Percentiles rank a stretch among this genome's conserved stretches.
Conservation (phyloP, 2,888 invertebrate species). For the Rhagium mordax region DNA sequence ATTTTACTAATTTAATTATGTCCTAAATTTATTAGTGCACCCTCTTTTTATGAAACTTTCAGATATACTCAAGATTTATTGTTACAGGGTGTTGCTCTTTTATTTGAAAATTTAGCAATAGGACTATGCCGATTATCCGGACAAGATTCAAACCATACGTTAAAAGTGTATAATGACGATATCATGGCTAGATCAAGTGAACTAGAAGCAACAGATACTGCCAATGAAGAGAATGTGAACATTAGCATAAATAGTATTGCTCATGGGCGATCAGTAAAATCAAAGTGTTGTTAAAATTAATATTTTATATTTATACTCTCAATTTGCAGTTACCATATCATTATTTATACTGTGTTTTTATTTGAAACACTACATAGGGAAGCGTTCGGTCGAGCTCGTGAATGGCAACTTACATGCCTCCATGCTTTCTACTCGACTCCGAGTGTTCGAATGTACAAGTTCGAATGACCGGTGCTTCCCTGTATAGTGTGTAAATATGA, state of each 20-base stretch:
- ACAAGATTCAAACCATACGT: conserved; percentile 67
- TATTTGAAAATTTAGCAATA: conserved; percentile 79
- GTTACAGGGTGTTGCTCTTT: conserved; percentile 79
- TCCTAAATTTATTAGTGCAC: too few species aligned
- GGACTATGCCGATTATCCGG: conserved; percentile 75
- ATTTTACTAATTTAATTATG: too few species aligned
- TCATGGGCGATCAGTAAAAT: conserved; percentile 77
- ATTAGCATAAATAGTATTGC: conserved; percentile 79
- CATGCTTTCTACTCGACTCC: too few species aligned
- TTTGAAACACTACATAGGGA: too few species aligned
- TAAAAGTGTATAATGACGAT: conserved; percentile 75
- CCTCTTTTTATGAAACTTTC: too few species aligned
- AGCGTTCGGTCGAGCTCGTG: too few species aligned
- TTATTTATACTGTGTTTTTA: too few species aligned
- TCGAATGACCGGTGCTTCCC: too few species aligned
- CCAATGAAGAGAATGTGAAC: conserved; percentile 77
- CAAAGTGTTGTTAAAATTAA: conserved; percentile 74
- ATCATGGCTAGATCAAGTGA: conserved; percentile 74
- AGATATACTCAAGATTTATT: not conserved
- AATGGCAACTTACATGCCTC: too few species aligned
- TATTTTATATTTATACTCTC: not conserved
- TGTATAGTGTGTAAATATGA: too few species aligned
- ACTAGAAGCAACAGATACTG: conserved; percentile 75
- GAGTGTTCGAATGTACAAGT: too few species aligned
- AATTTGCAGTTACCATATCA: not conserved